Percentiles rank a stretch among this genome's conserved stretches.
These are phyloP conservation scores for Cheilosia pagana DNA, from an alignment of 2,888 invertebrate genomes.

Conservation along the genomic window DNA sequence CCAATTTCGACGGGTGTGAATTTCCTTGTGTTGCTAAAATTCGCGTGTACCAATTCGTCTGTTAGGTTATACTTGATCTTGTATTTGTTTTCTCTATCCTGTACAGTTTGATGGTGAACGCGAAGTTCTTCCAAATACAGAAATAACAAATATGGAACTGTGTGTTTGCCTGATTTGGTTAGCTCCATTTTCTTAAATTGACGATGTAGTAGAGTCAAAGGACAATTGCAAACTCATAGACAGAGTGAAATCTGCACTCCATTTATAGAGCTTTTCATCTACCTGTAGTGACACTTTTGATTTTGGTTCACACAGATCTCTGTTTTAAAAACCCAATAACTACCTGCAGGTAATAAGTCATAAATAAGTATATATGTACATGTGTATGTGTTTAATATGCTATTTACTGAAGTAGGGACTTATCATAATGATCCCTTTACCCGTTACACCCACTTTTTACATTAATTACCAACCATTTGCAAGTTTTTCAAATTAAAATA, in stretches of 20 bases:
- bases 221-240: neutral
- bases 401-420: too few species aligned
- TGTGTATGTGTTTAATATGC: too few species aligned
- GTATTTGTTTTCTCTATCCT: slow-evolving; percentile 7
- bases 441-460: too few species aligned
- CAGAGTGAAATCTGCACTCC: neutral
- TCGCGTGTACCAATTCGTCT: slow-evolving; percentile 34
- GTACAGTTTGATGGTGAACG: neutral
- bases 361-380: too few species aligned
- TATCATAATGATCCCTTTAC: too few species aligned
- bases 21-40: slow-evolving; percentile 4
- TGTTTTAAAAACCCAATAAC: too few species aligned
- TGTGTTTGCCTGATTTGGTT: neutral
- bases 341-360: too few species aligned
- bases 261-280: neutral
- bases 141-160: slow-evolving; percentile 15
- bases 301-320: too few species aligned
- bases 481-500: too few species aligned
- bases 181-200: neutral
- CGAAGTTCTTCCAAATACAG: slow-evolving; percentile 19
- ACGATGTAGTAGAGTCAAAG: neutral
- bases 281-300: neutral
- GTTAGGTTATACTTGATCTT: slow-evolving; percentile 29
- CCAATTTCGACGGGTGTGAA: slow-evolving; percentile 32
- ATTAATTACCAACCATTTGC: too few species aligned